Conservation (phyloP, 2,888 invertebrate genomes). For the Campoplex nolae region DNA sequence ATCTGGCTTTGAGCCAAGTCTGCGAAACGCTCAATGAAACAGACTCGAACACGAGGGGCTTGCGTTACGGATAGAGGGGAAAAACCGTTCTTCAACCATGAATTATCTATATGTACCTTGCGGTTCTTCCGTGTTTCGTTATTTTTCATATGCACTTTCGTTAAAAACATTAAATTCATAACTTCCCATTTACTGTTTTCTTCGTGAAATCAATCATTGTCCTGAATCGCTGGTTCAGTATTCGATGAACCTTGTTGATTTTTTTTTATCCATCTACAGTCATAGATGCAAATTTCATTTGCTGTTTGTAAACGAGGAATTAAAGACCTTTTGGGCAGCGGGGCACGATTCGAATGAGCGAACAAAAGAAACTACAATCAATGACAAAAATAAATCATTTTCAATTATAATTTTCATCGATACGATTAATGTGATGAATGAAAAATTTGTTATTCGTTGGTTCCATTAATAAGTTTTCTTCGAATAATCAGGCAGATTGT, state of each 20-base stretch:
- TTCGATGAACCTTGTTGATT: neutral
- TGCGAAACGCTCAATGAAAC: slow-evolving; percentile 79
- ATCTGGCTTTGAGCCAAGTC: slow-evolving; percentile 78
- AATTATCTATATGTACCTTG: slow-evolving; percentile 33
- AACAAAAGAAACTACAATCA: too few species aligned
- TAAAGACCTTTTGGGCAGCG: neutral
- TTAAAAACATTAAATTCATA: neutral
- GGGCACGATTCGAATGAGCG: too few species aligned
- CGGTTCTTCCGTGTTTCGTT: neutral
- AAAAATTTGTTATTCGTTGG: too few species aligned
- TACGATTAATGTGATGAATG: too few species aligned
- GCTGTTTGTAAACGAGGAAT: neutral
- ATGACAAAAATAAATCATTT: too few species aligned
- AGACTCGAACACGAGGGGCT: slow-evolving; percentile 65
- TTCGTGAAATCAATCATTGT: neutral
- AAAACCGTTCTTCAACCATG: slow-evolving; percentile 14
- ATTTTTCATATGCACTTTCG: neutral
- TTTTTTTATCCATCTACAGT: neutral
- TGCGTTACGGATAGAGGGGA: neutral
- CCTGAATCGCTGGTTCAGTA: neutral
- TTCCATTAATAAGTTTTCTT: too few species aligned
- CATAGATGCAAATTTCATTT: neutral
- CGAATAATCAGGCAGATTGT: too few species aligned
- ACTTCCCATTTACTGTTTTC: neutral
- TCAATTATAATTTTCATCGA: too few species aligned